A percentile compares a stretch with the other conserved stretches of the same genome.
Evolutionary conservation across 2,113 vertebrate genomes (phyloP).

Genomic region (Pelecanus crispus): DNA sequence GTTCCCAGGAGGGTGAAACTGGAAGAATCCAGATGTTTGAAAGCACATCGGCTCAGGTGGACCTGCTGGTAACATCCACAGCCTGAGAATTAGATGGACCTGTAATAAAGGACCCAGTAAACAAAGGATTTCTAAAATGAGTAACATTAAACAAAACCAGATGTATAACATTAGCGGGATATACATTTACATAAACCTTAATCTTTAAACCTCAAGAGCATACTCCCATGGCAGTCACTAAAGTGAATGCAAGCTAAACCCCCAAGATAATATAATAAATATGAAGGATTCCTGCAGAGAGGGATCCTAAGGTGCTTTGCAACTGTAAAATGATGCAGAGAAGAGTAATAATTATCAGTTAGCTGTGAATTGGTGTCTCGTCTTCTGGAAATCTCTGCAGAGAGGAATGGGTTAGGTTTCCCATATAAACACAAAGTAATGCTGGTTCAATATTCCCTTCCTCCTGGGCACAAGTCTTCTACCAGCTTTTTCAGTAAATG

Average conservation of each 20-base stretch:
- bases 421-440: neutral
- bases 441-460: neutral
- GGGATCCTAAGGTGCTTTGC: neutral
- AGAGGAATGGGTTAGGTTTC: neutral
- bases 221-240: neutral
- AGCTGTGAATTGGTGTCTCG: neutral
- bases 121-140: neutral
- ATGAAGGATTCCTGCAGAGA: neutral
- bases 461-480: neutral
- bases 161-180: neutral
- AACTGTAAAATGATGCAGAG: conserved; percentile 1
- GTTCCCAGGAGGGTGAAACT: neutral
- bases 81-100: neutral
- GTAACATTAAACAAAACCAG: neutral
- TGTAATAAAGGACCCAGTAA: neutral
- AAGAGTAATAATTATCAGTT: neutral
- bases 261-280: neutral
- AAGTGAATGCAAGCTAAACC: neutral
- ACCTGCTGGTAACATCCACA: neutral
- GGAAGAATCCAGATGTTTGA: neutral
- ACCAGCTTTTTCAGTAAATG: neutral
- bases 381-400: neutral
- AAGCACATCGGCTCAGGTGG: neutral
- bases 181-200: neutral
- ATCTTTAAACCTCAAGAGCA: neutral